These are phyloP conservation scores for Hypsibius dujardini DNA, from an alignment of 1,140 invertebrate genomes.

Conservation along the genomic window DNA sequence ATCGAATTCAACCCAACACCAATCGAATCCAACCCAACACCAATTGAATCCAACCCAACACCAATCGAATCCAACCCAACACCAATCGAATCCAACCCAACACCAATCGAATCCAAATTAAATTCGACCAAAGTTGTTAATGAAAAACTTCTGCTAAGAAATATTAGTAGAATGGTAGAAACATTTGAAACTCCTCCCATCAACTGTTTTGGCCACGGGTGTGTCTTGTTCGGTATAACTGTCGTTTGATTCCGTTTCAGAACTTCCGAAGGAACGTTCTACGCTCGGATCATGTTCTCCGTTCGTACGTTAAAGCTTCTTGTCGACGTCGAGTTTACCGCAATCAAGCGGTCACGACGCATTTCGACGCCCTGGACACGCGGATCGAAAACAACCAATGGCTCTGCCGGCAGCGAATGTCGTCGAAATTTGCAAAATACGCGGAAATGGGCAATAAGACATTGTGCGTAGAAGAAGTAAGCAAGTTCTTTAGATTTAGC, in stretches of 20 bases:
- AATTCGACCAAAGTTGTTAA: too few relatives aligned
- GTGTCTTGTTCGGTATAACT: too few relatives aligned
- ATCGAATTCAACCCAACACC: too few relatives aligned
- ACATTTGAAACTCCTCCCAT: too few relatives aligned
- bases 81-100: too few relatives aligned
- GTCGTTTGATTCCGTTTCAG: neutral
- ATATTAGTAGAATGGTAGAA: too few relatives aligned
- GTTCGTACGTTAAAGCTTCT: neutral
- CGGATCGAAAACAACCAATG: neutral
- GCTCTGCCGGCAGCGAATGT: neutral
- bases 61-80: too few relatives aligned
- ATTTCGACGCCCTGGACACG: neutral
- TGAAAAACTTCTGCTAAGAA: too few relatives aligned
- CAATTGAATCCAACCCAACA: too few relatives aligned
- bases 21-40: too few relatives aligned
- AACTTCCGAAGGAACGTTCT: neutral
- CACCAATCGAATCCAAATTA: too few relatives aligned
- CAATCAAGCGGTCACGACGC: neutral
- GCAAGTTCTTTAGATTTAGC: neutral
- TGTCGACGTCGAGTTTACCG: neutral
- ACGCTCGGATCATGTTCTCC: neutral
- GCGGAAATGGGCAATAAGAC: neutral
- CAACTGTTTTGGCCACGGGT: too few relatives aligned
- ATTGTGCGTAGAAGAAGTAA: neutral
- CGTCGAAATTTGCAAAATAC: neutral